Evolutionary conservation across 2,888 invertebrate species (phyloP).

Genomic region (Syritta pipiens): DNA sequence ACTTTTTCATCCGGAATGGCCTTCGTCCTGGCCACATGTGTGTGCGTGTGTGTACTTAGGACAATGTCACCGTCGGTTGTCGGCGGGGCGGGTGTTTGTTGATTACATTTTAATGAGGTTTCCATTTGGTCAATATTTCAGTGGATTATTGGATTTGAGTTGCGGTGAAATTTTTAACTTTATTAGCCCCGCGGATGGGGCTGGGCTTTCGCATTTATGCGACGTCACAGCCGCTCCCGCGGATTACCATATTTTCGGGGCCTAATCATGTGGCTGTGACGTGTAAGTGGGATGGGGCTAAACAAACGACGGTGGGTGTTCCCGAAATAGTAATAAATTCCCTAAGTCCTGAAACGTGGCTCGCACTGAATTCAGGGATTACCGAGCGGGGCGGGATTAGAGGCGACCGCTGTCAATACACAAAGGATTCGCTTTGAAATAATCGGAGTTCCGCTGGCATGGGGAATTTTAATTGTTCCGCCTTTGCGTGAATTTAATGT

Average conservation of each 20-base stretch:
- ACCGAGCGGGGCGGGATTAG: too few species aligned
- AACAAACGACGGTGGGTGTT: too few species aligned
- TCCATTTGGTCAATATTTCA: constrained; percentile 17
- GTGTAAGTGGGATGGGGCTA: too few species aligned
- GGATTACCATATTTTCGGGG: neutral
- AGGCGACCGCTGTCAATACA: too few species aligned
- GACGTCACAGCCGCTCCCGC: neutral
- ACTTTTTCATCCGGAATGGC: neutral
- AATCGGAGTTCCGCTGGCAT: too few species aligned
- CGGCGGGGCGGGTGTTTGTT: neutral
- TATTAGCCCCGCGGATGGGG: neutral
- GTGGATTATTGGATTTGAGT: constrained; percentile 24
- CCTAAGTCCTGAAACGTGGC: too few species aligned
- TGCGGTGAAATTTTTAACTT: neutral
- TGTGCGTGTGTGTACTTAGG: neutral
- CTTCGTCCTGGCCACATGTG: neutral
- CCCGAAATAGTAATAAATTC: too few species aligned
- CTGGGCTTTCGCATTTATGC: neutral
- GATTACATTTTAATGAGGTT: constrained; percentile 28
- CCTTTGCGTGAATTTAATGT: too few species aligned
- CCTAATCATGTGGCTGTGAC: constrained; percentile 1
- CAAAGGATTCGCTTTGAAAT: too few species aligned
- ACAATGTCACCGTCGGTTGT: neutral
- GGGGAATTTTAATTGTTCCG: too few species aligned
- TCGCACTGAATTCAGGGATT: too few species aligned